These are phyloP conservation scores for Hoplias malabaricus DNA, from an alignment of 2,113 vertebrate species.

Conservation along the genomic window DNA sequence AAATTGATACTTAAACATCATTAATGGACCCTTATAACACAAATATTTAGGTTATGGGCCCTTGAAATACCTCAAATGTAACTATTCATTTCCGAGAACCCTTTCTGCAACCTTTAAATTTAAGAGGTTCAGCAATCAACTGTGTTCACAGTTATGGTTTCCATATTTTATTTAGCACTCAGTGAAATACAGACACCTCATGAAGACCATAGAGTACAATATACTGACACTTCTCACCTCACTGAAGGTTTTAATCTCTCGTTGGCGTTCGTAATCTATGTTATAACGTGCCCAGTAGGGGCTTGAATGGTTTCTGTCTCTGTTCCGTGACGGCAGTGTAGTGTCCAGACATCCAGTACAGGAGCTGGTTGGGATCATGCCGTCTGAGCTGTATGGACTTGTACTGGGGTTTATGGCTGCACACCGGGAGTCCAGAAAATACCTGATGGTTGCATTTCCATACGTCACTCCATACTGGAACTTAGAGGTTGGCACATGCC, in stretches of 20 bases:
- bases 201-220: neutral
- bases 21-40: too few species aligned
- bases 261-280: constrained; percentile 55
- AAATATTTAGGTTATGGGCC: too few species aligned
- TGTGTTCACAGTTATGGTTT: too few species aligned
- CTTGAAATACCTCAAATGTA: too few species aligned
- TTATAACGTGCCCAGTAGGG: constrained; percentile 59
- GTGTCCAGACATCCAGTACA: constrained; percentile 42
- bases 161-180: too few species aligned
- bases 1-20: too few species aligned
- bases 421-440: constrained; percentile 60
- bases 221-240: constrained; percentile 56
- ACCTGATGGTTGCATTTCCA: constrained; percentile 58
- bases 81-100: too few species aligned
- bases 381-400: constrained; percentile 39
- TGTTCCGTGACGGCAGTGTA: accelerated
- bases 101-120: too few species aligned
- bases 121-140: too few species aligned
- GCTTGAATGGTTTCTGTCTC: constrained; percentile 23
- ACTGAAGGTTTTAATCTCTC: constrained; percentile 61
- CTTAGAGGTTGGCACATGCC: constrained; percentile 56
- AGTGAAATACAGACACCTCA: neutral
- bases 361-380: constrained; percentile 63
- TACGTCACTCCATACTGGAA: constrained; percentile 60
- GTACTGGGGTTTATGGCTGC: constrained; percentile 47